phyloP scores from a whole-genome alignment of 2,888 invertebrate genomes.

The Camponotus fellah region DNA sequence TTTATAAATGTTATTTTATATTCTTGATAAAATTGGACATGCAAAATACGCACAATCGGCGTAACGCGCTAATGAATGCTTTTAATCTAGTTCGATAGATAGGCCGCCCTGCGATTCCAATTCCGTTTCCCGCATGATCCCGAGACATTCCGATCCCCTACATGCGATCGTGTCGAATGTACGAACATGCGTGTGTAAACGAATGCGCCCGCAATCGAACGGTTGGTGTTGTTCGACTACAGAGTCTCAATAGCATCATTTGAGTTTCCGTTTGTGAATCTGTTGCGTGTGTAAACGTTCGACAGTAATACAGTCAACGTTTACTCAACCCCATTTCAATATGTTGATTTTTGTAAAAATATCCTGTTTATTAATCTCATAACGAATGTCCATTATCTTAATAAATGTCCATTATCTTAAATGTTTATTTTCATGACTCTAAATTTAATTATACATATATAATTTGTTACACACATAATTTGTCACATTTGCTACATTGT shows the following conservation, averaged over 20 bases:
- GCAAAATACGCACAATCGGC: slow-evolving; percentile 41
- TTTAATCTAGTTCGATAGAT: slow-evolving; percentile 78
- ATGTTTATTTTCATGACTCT: slow-evolving; percentile 7
- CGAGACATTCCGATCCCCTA: slow-evolving; percentile 34
- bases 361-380: slow-evolving; percentile 15
- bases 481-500: background rate
- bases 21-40: slow-evolving; percentile 15
- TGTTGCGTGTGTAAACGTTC: slow-evolving; percentile 74
- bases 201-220: slow-evolving; percentile 72
- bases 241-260: slow-evolving; percentile 73
- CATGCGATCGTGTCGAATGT: slow-evolving; percentile 52
- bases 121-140: slow-evolving; percentile 28
- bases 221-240: slow-evolving; percentile 42
- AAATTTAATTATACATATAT: background rate
- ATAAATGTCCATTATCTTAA: slow-evolving; percentile 18
- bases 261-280: slow-evolving; percentile 80
- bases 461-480: no score
- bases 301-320: slow-evolving; percentile 74
- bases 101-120: slow-evolving; percentile 34
- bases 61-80: slow-evolving; percentile 76
- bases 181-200: slow-evolving; percentile 69
- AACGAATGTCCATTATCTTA: background rate
- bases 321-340: slow-evolving; percentile 30
- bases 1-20: background rate
- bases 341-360: slow-evolving; percentile 8